Evolutionary conservation across 2,113 vertebrate genomes (phyloP).

Genomic region (Syrrhaptes paradoxus): DNA sequence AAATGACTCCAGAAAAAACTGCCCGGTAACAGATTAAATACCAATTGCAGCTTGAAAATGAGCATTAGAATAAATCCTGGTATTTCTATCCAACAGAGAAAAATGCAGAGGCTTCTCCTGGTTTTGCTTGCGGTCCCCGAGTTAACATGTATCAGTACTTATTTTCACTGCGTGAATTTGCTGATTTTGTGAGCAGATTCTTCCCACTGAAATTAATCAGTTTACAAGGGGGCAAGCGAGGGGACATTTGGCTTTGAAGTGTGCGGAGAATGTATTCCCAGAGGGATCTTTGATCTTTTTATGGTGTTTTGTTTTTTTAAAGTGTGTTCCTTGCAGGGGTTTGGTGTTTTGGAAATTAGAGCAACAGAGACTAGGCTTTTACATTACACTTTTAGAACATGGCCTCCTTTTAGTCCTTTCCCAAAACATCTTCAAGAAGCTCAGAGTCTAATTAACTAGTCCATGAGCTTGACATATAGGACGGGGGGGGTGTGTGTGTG

Average conservation of each 20-base stretch:
- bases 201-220: conserved; percentile 17
- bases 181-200: background rate
- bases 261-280: conserved; percentile 11
- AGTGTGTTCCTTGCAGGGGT: background rate
- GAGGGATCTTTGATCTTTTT: conserved; percentile 48
- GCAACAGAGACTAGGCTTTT: background rate
- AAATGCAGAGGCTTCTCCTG: background rate
- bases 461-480: background rate
- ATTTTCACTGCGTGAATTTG: background rate
- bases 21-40: background rate
- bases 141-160: background rate
- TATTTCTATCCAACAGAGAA: background rate
- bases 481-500: too few species aligned
- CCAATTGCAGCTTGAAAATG: background rate
- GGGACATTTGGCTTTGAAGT: conserved; percentile 30
- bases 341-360: background rate
- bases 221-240: conserved; percentile 29
- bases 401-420: background rate
- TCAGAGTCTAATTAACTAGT: background rate
- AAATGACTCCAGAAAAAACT: background rate
- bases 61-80: background rate
- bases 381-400: background rate
- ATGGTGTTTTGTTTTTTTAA: conserved; percentile 40
- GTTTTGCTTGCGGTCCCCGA: background rate
- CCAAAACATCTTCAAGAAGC: background rate